Base-by-base conservation (phyloP, 64 coral and sea anemone genomes). In the Pachyseris speciosa region DNA sequence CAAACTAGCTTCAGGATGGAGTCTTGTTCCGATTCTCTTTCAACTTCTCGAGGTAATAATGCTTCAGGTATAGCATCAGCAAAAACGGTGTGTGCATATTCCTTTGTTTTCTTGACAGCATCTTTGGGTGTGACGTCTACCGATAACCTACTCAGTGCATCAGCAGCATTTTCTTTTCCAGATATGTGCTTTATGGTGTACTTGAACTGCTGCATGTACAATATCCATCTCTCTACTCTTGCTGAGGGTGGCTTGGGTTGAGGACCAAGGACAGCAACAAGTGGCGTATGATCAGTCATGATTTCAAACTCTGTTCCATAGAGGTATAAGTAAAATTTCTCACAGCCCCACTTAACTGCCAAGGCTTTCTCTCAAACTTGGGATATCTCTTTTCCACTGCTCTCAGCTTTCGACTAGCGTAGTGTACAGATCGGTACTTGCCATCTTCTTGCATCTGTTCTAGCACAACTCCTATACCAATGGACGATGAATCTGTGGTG, bases 371-470 rank as follows among this genome's bases (percentile, higher is more conserved):
- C 29, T 93, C 91, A 76, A 93, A 93, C 33, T 93, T 83, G 1
- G 91, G 86, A 77, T 93, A 86, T 58, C 83, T 58, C 17, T 42
- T 81, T 34, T 85, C 90, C 0, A 44, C 48, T 19, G 45, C 13
- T 26, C 28, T 68, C 32, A 84, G 49, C 50, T 91, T 91, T 17
- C 79, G 68, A 79, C 89, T 91, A 15, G 89, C 78, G 74, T 84
- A 91, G 50, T 91, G 83, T 25, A 91, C 50, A 30, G 64, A 79
- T 51, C 78, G 20, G 89, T 81, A 91, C 45, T 51, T 66, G 31
- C 89, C 79, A 72, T 91, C 89, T 40, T 44, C 26, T 61, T 74
- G 79, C 49, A 34, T 20, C 38, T 92, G 80, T 41, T 92, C 90
- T 16, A 85, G 42, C 13, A 86, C 72, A 0, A 69, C 83, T 32